Evolutionary conservation across 37 sponge, comb jelly and placozoan species (phyloP).

Genomic region (Agelas oroides): DNA sequence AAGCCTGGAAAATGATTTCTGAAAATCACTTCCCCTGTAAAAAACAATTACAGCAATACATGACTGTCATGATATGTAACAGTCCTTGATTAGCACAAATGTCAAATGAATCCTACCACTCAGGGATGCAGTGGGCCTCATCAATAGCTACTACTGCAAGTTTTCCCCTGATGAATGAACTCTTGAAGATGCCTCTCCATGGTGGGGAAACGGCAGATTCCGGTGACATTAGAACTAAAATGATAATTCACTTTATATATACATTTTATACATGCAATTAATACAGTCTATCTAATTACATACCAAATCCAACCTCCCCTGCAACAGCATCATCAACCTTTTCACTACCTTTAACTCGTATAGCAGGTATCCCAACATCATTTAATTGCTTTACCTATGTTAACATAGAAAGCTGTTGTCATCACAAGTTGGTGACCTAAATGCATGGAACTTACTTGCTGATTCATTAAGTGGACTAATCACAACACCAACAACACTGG

Average conservation of each 20-base stretch:
- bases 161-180: too few relatives aligned
- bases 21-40: slow-evolving; percentile 8
- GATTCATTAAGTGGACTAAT: background rate
- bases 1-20: background rate
- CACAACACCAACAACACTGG: background rate
- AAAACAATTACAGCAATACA: background rate
- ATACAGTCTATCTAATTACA: too few relatives aligned
- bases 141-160: background rate
- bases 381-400: too few relatives aligned
- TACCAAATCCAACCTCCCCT: too few relatives aligned
- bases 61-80: too few relatives aligned
- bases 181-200: background rate
- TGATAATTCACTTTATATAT: too few relatives aligned
- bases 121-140: background rate
- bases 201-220: background rate
- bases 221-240: slow-evolving; percentile 1
- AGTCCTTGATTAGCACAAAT: background rate
- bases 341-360: too few relatives aligned
- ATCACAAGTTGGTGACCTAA: too few relatives aligned
- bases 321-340: too few relatives aligned
- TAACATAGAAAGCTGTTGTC: too few relatives aligned
- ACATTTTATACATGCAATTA: too few relatives aligned
- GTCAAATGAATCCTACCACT: background rate
- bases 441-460: background rate
- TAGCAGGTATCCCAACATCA: too few relatives aligned